phyloP scores from a whole-genome alignment of 2,113 vertebrate species.

The Brachypteracias leptosomus region DNA sequence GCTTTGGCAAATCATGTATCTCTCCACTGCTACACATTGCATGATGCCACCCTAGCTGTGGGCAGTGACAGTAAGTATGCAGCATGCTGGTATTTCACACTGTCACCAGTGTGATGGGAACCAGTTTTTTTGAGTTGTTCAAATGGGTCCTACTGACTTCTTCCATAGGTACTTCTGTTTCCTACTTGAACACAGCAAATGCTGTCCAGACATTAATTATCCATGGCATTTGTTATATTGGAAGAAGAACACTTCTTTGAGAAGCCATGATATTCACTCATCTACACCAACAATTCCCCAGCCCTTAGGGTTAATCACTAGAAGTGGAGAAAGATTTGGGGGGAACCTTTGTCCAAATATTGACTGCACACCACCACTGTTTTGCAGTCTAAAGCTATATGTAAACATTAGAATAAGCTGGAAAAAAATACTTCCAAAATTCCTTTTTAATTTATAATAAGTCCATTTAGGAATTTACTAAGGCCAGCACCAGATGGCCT shows the following conservation, averaged over 20 bases:
- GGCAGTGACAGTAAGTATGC: not conserved
- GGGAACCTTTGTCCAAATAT: not conserved
- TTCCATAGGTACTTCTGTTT: not conserved
- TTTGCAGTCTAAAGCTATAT: not conserved
- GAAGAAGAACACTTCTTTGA: too few species aligned
- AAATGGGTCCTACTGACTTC: not conserved
- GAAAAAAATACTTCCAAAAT: not conserved
- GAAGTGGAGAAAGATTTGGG: not conserved
- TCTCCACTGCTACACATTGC: not conserved
- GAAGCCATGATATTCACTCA: not conserved
- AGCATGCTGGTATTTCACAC: not conserved
- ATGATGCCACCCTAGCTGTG: not conserved
- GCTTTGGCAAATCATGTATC: not conserved
- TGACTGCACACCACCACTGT: not conserved
- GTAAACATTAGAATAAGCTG: not conserved
- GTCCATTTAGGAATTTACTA: constrained; percentile 33
- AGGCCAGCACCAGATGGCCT: not conserved
- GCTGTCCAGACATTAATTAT: not conserved
- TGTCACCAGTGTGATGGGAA: fast-evolving
- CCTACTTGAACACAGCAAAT: not conserved
- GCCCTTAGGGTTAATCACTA: not conserved
- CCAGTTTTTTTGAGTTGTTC: not conserved
- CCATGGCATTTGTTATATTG: not conserved
- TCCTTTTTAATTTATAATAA: constrained; percentile 45
- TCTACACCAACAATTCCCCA: not conserved